Base-by-base conservation (phyloP, 2,113 vertebrate species). In the Oncorhynchus mykiss region DNA sequence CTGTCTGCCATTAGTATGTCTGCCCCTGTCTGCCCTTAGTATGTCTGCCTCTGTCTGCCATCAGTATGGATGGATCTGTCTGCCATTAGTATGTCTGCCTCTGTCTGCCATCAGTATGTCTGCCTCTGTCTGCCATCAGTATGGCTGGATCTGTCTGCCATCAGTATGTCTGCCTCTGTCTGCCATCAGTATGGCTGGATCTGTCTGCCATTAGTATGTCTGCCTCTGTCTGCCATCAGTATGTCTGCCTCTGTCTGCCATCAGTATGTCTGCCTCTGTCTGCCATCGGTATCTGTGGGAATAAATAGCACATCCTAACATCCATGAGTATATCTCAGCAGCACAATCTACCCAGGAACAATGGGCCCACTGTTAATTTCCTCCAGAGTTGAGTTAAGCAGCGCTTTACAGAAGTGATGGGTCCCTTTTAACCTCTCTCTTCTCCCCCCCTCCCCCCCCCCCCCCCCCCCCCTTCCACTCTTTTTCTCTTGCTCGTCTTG, bases 291-390 rank as follows among this genome's bases (percentile, higher is more conserved):
- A 67, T 71, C 20, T 1, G 20, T 73, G 57, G 34, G 6, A 7
- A 34, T 39, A 67, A 73, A 85, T 77, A 78, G 84, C 87, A 84
- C 70, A 80, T 78, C 34, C 34, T 39, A 39, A 39, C 9, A 9
- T 39, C 34, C 8, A 39, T 39, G 34, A 39, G 8, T 39, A 39
- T 39, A 9, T 39, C 34, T 39, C 34, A 39, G 34, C 34, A 39
- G 1, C 34, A 39, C 8, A 39, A 39, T 39, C 34, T 34, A 7
- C 34, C 34, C 8, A 39, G 3, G 45, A 79, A 89, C 86, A 91
- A 88, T 86, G 74, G 77, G 34, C 8, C 65, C 79, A 82, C 76
- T 87, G 88, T 87, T 88, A 80, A 77, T 81, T 39, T 88, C 67
- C 78, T 86, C 85, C 78, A 39, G 34, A 0, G 8, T 9, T 39